These are phyloP conservation scores for Prunella himalayana DNA, from an alignment of 2,113 vertebrate species.

Conservation along the genomic window DNA sequence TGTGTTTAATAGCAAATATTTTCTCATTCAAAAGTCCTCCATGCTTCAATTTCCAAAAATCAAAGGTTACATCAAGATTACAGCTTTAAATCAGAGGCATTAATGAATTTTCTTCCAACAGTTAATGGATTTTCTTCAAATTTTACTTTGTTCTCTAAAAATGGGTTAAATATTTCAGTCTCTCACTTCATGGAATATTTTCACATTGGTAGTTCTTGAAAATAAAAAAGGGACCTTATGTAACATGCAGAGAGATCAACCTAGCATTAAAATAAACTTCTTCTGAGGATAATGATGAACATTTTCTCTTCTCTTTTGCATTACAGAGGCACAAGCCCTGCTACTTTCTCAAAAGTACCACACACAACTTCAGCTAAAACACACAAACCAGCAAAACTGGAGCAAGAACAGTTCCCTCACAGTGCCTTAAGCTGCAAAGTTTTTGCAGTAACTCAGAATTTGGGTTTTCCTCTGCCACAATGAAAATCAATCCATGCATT, in stretches of 20 bases:
- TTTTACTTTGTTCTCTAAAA: not conserved
- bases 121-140: not conserved
- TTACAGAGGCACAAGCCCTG: not conserved
- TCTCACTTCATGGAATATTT: not conserved
- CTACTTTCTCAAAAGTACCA: not conserved
- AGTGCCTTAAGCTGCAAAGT: not conserved
- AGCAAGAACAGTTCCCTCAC: not conserved
- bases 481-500: not conserved
- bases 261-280: not conserved
- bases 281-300: not conserved
- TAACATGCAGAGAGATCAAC: not conserved
- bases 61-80: not conserved
- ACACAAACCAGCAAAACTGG: not conserved
- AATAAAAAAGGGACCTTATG: not conserved
- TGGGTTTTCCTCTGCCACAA: not conserved
- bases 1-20: not conserved
- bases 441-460: not conserved
- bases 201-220: not conserved
- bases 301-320: not conserved
- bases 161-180: not conserved
- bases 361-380: not conserved
- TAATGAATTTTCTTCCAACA: not conserved
- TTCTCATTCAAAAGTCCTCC: not conserved
- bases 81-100: not conserved
- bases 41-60: not conserved